phyloP scores from a whole-genome alignment of 2,113 vertebrate genomes.

The Atherinomorus stipes region DNA sequence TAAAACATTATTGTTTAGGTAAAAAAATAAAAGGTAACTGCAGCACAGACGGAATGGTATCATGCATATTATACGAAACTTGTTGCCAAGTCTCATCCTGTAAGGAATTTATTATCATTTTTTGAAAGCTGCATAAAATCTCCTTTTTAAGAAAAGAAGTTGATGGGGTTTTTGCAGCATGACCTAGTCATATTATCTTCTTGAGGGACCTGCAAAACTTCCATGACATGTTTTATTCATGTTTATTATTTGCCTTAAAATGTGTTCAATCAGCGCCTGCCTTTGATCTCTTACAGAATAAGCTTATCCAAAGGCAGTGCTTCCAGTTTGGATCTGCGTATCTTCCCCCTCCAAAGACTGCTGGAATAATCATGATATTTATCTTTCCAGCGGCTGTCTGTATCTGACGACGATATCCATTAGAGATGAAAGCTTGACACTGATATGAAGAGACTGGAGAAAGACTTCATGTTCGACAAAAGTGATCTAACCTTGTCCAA shows the following conservation, averaged over 20 bases:
- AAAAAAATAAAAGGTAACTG: slow-evolving; percentile 7
- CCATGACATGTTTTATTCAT: slow-evolving; percentile 77
- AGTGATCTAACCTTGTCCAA: slow-evolving; percentile 29
- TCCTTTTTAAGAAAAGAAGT: slow-evolving; percentile 14
- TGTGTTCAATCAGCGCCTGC: slow-evolving; percentile 62
- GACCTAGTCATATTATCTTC: slow-evolving; percentile 44
- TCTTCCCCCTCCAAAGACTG: slow-evolving; percentile 61
- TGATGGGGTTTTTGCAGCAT: slow-evolving; percentile 35
- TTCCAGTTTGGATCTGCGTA: slow-evolving; percentile 56
- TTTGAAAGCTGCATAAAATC: slow-evolving; percentile 28
- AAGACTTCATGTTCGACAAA: slow-evolving; percentile 19
- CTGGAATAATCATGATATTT: slow-evolving; percentile 78
- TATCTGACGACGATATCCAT: slow-evolving; percentile 66
- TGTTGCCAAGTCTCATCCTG: slow-evolving; percentile 28
- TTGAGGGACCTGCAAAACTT: slow-evolving; percentile 57
- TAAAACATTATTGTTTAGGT: slow-evolving; percentile 37
- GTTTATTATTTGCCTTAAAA: slow-evolving; percentile 75
- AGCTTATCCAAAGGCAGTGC: slow-evolving; percentile 68
- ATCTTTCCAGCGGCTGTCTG: slow-evolving; percentile 66
- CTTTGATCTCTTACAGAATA: slow-evolving; percentile 74
- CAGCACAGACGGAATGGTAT: background rate
- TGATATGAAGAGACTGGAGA: slow-evolving; percentile 24
- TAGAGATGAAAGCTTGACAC: slow-evolving; percentile 65
- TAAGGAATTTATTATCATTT: background rate
- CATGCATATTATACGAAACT: slow-evolving; percentile 33